phyloP scores from a whole-genome alignment of 2,888 invertebrate genomes.

The Caenorhabditis sulstoni region DNA sequence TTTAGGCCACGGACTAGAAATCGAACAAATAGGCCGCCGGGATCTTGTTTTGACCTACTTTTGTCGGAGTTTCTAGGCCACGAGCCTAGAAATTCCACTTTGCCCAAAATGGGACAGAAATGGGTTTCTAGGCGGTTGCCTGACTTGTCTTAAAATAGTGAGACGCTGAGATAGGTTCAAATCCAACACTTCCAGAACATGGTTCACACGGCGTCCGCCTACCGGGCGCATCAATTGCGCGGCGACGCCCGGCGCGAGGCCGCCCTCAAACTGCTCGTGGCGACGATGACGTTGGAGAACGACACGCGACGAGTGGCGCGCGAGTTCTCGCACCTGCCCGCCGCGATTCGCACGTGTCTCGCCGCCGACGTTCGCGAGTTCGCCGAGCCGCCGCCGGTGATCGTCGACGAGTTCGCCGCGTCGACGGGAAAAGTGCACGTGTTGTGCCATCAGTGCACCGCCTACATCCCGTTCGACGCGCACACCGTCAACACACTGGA shows the following conservation, averaged over 20 bases:
- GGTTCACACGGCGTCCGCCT: constrained; percentile 15
- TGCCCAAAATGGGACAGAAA: too few species aligned
- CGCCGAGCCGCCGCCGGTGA: background rate
- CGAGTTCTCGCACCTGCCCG: constrained; percentile 8
- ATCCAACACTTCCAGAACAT: constrained; percentile 35
- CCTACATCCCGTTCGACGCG: background rate
- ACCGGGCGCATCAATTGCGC: constrained; percentile 7
- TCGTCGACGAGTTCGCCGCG: constrained; percentile 15
- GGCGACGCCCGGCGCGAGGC: constrained; percentile 18
- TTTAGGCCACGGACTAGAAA: too few species aligned
- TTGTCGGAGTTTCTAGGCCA: too few species aligned
- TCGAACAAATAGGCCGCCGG: too few species aligned
- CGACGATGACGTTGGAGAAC: constrained; percentile 1
- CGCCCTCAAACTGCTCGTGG: background rate
- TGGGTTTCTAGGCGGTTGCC: too few species aligned
- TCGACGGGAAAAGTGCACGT: constrained; percentile 27
- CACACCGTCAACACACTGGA: constrained; percentile 13
- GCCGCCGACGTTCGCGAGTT: background rate
- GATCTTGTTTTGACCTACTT: too few species aligned
- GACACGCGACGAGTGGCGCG: background rate
- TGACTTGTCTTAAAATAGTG: too few species aligned
- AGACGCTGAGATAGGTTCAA: too few species aligned
- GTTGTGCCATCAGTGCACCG: constrained; percentile 17
- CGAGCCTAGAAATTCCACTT: too few species aligned
- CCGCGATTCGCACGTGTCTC: background rate